Conservation (phyloP, 2,888 invertebrate genomes). For the Yponomeuta sedellus region DNA sequence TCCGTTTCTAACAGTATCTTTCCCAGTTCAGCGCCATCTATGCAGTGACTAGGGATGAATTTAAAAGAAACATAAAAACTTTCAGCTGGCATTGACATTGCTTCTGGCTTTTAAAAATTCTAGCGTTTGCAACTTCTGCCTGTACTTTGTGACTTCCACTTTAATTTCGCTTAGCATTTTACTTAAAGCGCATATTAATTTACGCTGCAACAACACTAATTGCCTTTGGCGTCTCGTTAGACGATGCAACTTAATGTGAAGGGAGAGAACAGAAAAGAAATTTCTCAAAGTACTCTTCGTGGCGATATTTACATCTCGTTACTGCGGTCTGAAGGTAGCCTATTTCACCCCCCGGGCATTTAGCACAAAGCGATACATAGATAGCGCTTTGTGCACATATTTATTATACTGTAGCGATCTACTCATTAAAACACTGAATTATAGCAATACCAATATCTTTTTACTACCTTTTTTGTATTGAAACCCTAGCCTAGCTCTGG, state of each 20-base stretch:
- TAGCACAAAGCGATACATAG: neutral
- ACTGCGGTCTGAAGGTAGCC: neutral
- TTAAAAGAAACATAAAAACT: no score
- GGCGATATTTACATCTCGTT: neutral
- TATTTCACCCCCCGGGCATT: neutral
- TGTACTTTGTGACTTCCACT: neutral
- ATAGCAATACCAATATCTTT: no score
- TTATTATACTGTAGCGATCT: no score
- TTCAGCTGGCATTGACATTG: no score
- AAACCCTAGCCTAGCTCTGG: no score
- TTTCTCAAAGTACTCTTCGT: neutral
- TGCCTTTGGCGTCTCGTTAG: conserved; percentile 1
- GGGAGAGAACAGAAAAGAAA: neutral
- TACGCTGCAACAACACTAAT: neutral
- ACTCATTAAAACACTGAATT: no score
- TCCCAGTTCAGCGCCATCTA: no score
- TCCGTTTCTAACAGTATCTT: no score
- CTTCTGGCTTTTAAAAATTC: neutral
- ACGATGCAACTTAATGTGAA: neutral
- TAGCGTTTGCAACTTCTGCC: neutral
- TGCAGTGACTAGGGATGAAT: no score
- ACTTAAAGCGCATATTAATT: neutral
- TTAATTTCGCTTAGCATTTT: neutral
- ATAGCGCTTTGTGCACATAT: no score
- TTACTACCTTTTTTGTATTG: no score